Percentiles rank a stretch among this genome's conserved stretches.
These are phyloP conservation scores for Calliopum simillimum DNA, from an alignment of 2,888 invertebrate genomes.

Conservation along the genomic window DNA sequence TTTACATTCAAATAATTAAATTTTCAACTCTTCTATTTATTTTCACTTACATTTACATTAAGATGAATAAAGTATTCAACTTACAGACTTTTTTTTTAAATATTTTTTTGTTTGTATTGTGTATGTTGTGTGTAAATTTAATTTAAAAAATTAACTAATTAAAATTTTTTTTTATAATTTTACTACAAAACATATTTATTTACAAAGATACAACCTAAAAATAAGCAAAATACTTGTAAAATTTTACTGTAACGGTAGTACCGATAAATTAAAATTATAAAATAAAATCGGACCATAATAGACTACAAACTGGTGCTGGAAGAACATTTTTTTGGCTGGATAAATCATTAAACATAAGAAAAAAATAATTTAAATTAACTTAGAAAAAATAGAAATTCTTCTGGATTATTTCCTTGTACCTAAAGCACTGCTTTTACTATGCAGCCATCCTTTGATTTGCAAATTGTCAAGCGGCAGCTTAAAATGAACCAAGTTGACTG, in stretches of 20 bases:
- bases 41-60: constrained; percentile 6
- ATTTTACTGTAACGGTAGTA: too few species aligned
- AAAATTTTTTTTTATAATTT: constrained; percentile 21
- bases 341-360: too few species aligned
- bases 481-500: too few species aligned
- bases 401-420: too few species aligned
- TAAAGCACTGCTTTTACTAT: too few species aligned
- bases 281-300: too few species aligned
- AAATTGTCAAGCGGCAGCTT: too few species aligned
- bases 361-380: too few species aligned
- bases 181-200: constrained; percentile 9
- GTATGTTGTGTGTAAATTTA: constrained; percentile 30
- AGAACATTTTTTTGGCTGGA: too few species aligned
- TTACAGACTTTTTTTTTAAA: constrained; percentile 31
- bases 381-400: not conserved
- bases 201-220: not conserved
- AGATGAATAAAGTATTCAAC: constrained; percentile 24
- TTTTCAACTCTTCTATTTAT: constrained; percentile 11
- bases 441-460: too few species aligned
- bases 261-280: too few species aligned
- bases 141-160: constrained; percentile 39
- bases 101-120: constrained; percentile 27
- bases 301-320: too few species aligned
- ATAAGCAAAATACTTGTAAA: not conserved
- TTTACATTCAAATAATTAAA: constrained; percentile 11